phyloP scores from a whole-genome alignment of 2,888 invertebrate species.

The Troides aeacus region DNA sequence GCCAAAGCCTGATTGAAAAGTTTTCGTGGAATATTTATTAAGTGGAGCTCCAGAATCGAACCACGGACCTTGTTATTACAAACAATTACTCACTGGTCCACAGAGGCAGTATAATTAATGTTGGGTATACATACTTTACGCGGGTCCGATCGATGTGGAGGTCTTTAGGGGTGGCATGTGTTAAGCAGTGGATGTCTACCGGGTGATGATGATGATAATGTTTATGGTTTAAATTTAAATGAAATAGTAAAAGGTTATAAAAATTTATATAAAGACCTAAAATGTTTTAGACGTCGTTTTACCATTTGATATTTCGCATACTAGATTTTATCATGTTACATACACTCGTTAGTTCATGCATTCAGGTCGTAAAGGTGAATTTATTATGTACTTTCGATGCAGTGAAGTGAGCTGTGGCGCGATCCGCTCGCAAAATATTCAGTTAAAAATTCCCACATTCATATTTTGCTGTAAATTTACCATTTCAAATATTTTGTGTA shows the following conservation, averaged over 20 bases:
- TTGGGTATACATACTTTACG: too few relatives aligned
- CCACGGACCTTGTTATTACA: too few relatives aligned
- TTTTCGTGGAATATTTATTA: too few relatives aligned
- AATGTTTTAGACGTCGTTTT: slow-evolving; percentile 11
- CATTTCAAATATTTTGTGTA: not conserved
- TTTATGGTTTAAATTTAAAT: too few relatives aligned
- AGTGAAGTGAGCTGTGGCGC: not conserved
- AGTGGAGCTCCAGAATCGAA: too few relatives aligned
- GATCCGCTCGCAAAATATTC: slow-evolving; percentile 2
- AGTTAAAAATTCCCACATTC: not conserved
- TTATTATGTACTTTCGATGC: slow-evolving; percentile 22
- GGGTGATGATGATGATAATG: too few relatives aligned
- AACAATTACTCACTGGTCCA: too few relatives aligned
- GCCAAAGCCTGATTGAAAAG: too few relatives aligned
- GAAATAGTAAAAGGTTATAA: not conserved
- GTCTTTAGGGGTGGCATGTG: too few relatives aligned
- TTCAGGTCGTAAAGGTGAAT: slow-evolving; percentile 20
- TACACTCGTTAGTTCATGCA: slow-evolving; percentile 20
- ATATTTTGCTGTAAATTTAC: not conserved
- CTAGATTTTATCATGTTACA: slow-evolving; percentile 18
- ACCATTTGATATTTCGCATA: slow-evolving; percentile 13
- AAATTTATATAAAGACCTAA: not conserved
- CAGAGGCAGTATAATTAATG: too few relatives aligned
- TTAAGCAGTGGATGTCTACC: too few relatives aligned
- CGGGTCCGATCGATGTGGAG: too few relatives aligned